A percentile compares a stretch with the other conserved stretches of the same genome.
Evolutionary conservation across 2,797 vertebrate species (phyloP).

Genomic region (Sitta carolinensis): DNA sequence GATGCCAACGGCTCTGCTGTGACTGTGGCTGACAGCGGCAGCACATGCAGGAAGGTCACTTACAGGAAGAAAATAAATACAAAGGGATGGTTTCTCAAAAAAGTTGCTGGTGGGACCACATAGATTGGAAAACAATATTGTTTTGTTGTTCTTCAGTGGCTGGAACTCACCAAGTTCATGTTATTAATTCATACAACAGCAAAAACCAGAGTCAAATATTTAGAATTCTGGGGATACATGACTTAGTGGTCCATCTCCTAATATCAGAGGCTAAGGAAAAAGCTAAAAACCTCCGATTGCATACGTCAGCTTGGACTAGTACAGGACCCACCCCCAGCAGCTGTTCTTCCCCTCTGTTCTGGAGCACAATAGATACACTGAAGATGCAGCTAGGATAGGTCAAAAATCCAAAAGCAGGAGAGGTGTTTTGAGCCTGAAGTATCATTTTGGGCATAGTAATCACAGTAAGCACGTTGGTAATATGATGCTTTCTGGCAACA

Average conservation of each 20-base stretch:
- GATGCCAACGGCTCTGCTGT: fast-evolving
- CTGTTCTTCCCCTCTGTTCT: constrained; percentile 22
- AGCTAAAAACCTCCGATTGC: neutral
- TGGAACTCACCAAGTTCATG: neutral
- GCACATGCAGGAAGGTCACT: fast-evolving
- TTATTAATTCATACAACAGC: neutral
- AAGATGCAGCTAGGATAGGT: neutral
- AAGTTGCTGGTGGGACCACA: neutral
- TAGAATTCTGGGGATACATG: neutral
- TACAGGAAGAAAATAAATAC: neutral
- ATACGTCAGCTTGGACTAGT: constrained; percentile 32
- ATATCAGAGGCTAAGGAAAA: constrained; percentile 7
- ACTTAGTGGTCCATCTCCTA: neutral
- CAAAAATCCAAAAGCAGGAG: constrained; percentile 65
- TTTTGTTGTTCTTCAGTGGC: neutral
- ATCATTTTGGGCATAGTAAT: constrained; percentile 49
- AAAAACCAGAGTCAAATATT: neutral
- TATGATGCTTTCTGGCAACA: constrained; percentile 41
- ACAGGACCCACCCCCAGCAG: constrained; percentile 9
- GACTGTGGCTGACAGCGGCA: neutral
- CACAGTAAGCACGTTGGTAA: constrained; percentile 38
- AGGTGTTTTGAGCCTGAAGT: constrained; percentile 43
- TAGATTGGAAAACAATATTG: neutral
- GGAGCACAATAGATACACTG: neutral
- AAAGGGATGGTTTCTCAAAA: neutral